These are phyloP conservation scores for Cheilinus undulatus DNA, from an alignment of 2,113 vertebrate genomes.

Conservation along the genomic window DNA sequence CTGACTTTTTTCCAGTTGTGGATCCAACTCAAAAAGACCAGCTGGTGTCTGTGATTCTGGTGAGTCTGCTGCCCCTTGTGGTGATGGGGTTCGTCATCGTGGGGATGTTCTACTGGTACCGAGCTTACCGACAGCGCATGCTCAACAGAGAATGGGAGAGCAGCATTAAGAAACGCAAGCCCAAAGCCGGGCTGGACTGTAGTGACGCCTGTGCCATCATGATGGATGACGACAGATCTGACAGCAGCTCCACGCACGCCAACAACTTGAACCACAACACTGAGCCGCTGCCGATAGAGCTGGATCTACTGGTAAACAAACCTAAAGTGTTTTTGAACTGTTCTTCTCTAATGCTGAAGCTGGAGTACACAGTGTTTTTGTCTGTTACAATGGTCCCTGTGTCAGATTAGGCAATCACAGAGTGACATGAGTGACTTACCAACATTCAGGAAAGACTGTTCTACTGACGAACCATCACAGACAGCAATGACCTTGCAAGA, in stretches of 20 bases:
- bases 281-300: constrained; percentile 92
- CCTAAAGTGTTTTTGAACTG: background rate
- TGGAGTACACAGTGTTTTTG: no score
- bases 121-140: constrained; percentile 56
- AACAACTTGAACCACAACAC: constrained; percentile 98
- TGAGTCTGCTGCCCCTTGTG: constrained; percentile 89
- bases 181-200: constrained; percentile 84
- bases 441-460: no score
- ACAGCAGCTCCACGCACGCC: constrained; percentile 96
- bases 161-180: constrained; percentile 74
- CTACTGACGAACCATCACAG: no score
- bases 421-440: no score
- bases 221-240: constrained; percentile 89
- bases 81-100: constrained; percentile 80
- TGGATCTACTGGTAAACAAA: constrained; percentile 82
- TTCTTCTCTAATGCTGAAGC: background rate
- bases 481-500: no score
- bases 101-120: constrained; percentile 77
- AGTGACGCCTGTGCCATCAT: constrained; percentile 91
- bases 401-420: no score
- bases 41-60: constrained; percentile 85
- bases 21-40: constrained; percentile 48
- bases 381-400: no score
- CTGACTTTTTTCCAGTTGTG: constrained; percentile 19
- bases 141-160: constrained; percentile 72